These are phyloP conservation scores for Halcyon chelicuti DNA, from an alignment of 2,797 vertebrate species.

Conservation along the genomic window DNA sequence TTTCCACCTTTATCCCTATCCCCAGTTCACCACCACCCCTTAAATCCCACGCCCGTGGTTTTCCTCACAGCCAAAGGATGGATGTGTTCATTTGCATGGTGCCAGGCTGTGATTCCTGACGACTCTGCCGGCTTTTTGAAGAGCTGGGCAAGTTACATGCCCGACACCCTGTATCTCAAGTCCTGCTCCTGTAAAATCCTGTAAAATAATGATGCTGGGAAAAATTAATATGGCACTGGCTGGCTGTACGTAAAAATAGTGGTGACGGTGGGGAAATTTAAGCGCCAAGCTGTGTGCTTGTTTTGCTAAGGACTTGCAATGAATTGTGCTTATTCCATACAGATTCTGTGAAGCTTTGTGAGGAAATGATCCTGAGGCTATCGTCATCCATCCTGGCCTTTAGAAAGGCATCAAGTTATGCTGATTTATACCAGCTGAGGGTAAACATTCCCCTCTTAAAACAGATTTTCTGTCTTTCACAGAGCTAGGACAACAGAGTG, in stretches of 20 bases:
- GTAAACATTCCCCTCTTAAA: not conserved
- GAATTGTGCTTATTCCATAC: not conserved
- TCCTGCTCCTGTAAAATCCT: slow-evolving; percentile 25
- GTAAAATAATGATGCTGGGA: not conserved
- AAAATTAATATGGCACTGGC: slow-evolving; percentile 31
- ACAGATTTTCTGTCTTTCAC: not conserved
- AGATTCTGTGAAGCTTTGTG: not conserved
- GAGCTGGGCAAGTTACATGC: not conserved
- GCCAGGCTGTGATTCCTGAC: not conserved
- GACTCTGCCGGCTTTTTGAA: not conserved
- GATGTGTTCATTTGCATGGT: not conserved
- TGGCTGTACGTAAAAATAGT: slow-evolving; percentile 25
- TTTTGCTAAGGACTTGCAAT: slow-evolving; percentile 25
- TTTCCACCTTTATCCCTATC: not conserved
- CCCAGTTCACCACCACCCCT: not conserved
- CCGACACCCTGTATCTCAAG: not conserved
- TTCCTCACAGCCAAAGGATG: not conserved
- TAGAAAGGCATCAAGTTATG: not conserved
- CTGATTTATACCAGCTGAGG: not conserved
- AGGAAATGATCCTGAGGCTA: slow-evolving; percentile 12
- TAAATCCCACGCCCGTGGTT: not conserved
- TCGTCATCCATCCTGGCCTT: not conserved
- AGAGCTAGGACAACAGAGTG: not conserved
- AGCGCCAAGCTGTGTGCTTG: slow-evolving; percentile 24
- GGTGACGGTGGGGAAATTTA: not conserved